phyloP scores from a whole-genome alignment of 2,113 vertebrate genomes.

The Camelus dromedarius region DNA sequence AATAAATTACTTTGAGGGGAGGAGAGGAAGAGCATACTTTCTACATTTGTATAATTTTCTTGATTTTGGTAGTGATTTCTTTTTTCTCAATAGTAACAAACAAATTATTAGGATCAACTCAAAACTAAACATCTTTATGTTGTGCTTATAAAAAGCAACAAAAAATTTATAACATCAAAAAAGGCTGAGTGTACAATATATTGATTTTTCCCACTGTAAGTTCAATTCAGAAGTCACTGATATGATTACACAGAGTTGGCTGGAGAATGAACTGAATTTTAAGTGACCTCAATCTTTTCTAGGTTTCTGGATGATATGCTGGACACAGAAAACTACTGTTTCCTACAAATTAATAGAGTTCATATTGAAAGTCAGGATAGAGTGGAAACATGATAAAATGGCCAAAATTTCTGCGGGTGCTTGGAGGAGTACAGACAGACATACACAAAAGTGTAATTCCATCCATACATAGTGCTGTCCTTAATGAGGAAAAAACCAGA shows the following conservation, averaged over 20 bases:
- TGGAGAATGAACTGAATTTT: neutral
- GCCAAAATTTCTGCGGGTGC: neutral
- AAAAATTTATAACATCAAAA: neutral
- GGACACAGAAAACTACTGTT: neutral
- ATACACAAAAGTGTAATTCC: neutral
- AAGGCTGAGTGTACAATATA: neutral
- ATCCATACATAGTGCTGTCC: neutral
- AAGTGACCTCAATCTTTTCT: neutral
- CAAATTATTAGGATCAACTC: neutral
- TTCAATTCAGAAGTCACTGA: neutral
- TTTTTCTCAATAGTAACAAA: neutral
- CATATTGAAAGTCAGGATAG: neutral
- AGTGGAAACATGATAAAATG: neutral
- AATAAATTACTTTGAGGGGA: neutral
- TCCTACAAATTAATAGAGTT: neutral
- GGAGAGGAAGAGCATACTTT: neutral
- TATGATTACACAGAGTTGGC: neutral
- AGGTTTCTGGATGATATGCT: neutral
- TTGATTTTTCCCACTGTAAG: neutral
- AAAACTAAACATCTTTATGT: neutral
- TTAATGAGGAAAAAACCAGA: neutral
- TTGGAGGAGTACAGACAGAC: accelerated
- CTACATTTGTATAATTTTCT: neutral
- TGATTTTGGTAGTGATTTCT: neutral
- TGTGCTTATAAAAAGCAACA: neutral